phyloP scores from a whole-genome alignment of 30 jellyfish, hydroid and myxozoan genomes.

The Calvadosia cruxmelitensis region DNA sequence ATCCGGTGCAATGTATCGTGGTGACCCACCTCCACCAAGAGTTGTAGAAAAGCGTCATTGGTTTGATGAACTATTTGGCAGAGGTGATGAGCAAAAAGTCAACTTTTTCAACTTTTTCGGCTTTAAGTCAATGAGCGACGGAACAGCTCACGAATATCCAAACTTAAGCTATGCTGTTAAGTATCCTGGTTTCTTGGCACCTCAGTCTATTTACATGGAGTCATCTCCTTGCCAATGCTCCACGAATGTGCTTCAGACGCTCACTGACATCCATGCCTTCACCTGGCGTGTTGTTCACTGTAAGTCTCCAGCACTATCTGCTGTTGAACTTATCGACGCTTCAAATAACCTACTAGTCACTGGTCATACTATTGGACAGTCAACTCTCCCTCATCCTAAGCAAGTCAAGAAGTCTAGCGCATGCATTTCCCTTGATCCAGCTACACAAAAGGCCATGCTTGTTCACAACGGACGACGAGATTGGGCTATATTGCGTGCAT shows the following conservation, averaged over 20 bases:
- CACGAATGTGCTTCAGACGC: constrained; percentile 13
- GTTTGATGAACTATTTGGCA: too few relatives aligned
- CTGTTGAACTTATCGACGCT: constrained; percentile 42
- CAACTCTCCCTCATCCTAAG: constrained; percentile 27
- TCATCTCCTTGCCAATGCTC: constrained; percentile 25
- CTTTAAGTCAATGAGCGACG: too few relatives aligned
- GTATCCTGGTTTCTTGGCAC: constrained; percentile 12
- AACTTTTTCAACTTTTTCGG: too few relatives aligned
- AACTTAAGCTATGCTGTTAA: constrained; percentile 29
- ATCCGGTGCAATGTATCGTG: constrained; percentile 90
- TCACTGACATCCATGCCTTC: constrained; percentile 6
- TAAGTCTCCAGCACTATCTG: constrained; percentile 29
- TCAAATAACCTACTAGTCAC: constrained; percentile 30
- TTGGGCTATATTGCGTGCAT: constrained; percentile 48
- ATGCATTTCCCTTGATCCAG: constrained; percentile 23
- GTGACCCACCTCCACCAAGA: constrained; percentile 51
- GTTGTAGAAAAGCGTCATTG: constrained; percentile 21
- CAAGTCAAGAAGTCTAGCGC: constrained; percentile 22
- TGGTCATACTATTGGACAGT: constrained; percentile 47
- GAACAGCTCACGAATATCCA: constrained; percentile 4
- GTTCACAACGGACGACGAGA: constrained; percentile 41
- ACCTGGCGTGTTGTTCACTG: constrained; percentile 42
- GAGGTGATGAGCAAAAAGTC: too few relatives aligned
- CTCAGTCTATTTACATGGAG: constrained; percentile 6
- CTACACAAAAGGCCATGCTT: constrained; percentile 48